These are phyloP conservation scores for Prionailurus viverrinus DNA, from an alignment of 2,113 vertebrate genomes.

Conservation along the genomic window DNA sequence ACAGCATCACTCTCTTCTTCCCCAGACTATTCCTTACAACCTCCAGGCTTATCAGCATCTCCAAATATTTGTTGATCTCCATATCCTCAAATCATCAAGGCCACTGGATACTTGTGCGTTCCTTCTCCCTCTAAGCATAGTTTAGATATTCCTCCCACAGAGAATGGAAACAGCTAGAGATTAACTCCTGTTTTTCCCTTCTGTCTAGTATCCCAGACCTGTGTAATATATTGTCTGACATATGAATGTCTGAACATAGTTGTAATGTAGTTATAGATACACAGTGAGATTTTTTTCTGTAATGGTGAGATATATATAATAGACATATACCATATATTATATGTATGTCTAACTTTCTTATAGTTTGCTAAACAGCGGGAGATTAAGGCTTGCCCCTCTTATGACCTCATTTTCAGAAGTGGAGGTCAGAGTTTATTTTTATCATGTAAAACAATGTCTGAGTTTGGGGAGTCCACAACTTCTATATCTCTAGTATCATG, in stretches of 20 bases:
- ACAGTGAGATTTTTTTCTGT: not conserved
- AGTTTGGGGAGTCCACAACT: not conserved
- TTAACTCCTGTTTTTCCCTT: not conserved
- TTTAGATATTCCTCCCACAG: no score
- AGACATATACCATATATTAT: not conserved
- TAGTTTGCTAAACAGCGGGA: not conserved
- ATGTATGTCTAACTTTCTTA: not conserved
- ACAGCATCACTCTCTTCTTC: not conserved
- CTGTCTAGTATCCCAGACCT: not conserved
- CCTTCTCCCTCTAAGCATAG: rapidly evolving
- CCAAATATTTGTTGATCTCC: not conserved
- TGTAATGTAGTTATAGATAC: not conserved
- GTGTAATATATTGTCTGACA: not conserved
- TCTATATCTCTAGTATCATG: not conserved
- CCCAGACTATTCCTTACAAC: no score
- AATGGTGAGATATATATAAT: not conserved
- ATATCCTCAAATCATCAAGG: not conserved
- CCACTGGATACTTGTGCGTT: not conserved
- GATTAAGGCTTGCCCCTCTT: not conserved
- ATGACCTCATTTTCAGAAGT: not conserved
- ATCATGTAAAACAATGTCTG: not conserved
- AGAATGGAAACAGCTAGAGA: not conserved
- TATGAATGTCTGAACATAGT: not conserved
- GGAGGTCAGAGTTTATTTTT: not conserved
- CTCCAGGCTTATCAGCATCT: not conserved